These are phyloP conservation scores for Acanthiza pusilla DNA, from an alignment of 2,797 vertebrate species.

Conservation along the genomic window DNA sequence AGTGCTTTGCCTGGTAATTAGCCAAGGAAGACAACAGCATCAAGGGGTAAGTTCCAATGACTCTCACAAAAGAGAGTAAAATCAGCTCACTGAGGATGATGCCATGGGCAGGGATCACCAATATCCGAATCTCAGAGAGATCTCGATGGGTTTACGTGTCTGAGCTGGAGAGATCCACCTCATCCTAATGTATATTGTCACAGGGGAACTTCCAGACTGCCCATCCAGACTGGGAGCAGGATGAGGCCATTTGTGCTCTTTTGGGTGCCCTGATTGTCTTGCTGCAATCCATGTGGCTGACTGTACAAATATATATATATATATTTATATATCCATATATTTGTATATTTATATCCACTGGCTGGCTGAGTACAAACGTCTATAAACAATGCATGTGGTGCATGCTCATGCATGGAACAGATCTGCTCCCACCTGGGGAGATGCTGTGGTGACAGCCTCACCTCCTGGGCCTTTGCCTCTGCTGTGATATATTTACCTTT, in stretches of 20 bases:
- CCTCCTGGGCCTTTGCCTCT: neutral
- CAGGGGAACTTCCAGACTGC: neutral
- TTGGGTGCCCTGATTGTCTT: neutral
- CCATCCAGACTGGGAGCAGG: neutral
- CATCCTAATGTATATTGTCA: neutral
- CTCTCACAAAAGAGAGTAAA: neutral
- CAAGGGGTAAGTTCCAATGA: neutral
- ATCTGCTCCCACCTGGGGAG: neutral
- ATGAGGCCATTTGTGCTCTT: neutral
- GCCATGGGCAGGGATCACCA: neutral
- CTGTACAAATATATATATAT: neutral
- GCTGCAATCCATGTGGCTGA: too few relatives aligned
- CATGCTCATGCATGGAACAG: neutral
- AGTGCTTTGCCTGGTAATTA: neutral
- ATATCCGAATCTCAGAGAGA: neutral
- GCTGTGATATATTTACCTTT: neutral
- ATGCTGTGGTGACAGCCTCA: neutral
- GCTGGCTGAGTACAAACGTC: too few relatives aligned
- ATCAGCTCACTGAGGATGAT: neutral
- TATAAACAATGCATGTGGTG: fast-evolving
- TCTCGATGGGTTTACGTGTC: neutral
- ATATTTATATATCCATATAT: too few relatives aligned
- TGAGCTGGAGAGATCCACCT: neutral
- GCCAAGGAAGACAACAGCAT: neutral
- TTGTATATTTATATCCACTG: too few relatives aligned